Base-by-base conservation (phyloP, 23 tunicate genomes). In the Phallusia fumigata region DNA sequence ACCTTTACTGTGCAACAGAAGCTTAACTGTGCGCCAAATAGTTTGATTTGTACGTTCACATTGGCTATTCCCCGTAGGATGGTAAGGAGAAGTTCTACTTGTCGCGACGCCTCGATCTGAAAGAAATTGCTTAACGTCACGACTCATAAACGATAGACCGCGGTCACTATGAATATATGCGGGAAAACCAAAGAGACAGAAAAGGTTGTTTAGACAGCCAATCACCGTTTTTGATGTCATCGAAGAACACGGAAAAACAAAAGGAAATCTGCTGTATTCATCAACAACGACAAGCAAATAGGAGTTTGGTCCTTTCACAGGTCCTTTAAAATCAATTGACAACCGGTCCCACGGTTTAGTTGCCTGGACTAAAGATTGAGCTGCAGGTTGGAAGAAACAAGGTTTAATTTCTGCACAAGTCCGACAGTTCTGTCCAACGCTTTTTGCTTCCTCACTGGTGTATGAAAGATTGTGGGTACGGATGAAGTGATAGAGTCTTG, bases 231-330 rank as follows among this genome's bases (percentile, higher is more conserved):
- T 45, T 21, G 76, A 64, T 19, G 76, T 12, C 76, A 81, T 81
- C 21, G 28, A 12, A 24, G 26, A 53, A 64, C 84, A 81, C 26
- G 84, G 76, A 64, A 81, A 81, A 21, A 81, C 84, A 64, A 81
- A 81, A 13, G 84, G 84, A 32, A 30, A 81, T 16, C 84, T 26
- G 84, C 84, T 81, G 30, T 15, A 81, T 81, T 81, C 84, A 31
- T 81, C 84, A 31, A 53, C 40, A 58, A 81, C 22, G 11, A 81
- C 76, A 31, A 81, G 53, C 19, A 64, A 30, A 31, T 81, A 81
- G 15, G 76, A 76, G 6, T 26, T 19, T 11, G 34, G 64, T 12
- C 84, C 84, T 64, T 64, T 81, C 18, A 81, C 84, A 40, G 84
- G 84, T 24, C 84, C 44, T 81, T 81, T 81, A 36, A 58, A 81